A percentile compares a stretch with the other conserved stretches of the same genome.
phyloP scores from a whole-genome alignment of 2,797 vertebrate genomes.

The Karalla daura region DNA sequence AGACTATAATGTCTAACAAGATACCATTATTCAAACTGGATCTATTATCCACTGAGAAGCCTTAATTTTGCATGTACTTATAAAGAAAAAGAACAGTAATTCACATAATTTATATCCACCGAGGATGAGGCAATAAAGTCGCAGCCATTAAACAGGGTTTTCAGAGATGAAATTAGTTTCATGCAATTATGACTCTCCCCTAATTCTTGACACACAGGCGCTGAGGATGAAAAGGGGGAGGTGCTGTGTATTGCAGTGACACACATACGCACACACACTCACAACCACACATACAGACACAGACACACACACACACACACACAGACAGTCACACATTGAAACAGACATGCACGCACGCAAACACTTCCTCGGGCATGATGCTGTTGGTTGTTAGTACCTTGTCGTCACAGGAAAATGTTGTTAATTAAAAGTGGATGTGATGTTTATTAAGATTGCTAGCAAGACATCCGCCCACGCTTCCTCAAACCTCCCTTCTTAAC shows the following conservation, averaged over 20 bases:
- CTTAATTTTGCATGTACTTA: slow-evolving; percentile 67
- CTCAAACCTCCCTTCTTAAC: slow-evolving; percentile 57
- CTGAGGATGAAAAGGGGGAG: slow-evolving; percentile 56
- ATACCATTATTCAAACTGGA: slow-evolving; percentile 64
- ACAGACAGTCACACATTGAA: slow-evolving; percentile 2
- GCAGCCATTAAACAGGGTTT: slow-evolving; percentile 75
- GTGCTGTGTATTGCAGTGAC: slow-evolving; percentile 10
- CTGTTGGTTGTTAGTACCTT: slow-evolving; percentile 72
- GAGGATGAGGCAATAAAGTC: slow-evolving; percentile 74
- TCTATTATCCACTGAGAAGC: slow-evolving; percentile 70
- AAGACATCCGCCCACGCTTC: slow-evolving; percentile 67
- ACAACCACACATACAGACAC: slow-evolving; percentile 22
- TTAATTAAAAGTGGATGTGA: slow-evolving; percentile 77
- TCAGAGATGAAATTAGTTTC: slow-evolving; percentile 80
- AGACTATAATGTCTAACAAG: slow-evolving; percentile 46
- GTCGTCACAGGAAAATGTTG: slow-evolving; percentile 70
- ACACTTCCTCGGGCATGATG: slow-evolving; percentile 56
- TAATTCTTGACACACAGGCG: slow-evolving; percentile 75
- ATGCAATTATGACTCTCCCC: slow-evolving; percentile 77
- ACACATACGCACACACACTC: slow-evolving; percentile 11
- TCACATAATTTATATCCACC: slow-evolving; percentile 72
- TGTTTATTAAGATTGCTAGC: slow-evolving; percentile 73
- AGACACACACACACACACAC: slow-evolving; percentile 17
- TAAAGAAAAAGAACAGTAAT: slow-evolving; percentile 67
- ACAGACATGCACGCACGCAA: slow-evolving; percentile 2